Evolutionary conservation across 1,140 invertebrate genomes (phyloP), one percentile per base, ranked within the genome.

Genomic region (Mylabris phalerata): DNA sequence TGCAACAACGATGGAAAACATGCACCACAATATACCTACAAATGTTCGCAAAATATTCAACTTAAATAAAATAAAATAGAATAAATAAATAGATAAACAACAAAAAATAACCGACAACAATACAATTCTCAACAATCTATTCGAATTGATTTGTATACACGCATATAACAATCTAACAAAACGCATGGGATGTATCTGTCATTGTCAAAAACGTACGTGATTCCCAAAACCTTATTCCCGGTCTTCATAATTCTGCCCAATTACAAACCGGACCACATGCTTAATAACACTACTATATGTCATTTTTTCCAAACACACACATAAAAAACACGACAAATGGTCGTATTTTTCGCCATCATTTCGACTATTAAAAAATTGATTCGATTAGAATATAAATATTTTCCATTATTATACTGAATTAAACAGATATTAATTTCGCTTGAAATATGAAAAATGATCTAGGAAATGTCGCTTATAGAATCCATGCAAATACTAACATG

Each of bases 161-260:
- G 19, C 1, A 19, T 19, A 19, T 19, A 19, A 32, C 32, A 32
- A 32, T 32, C 32, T 32, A 32, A 42, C 48, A 19, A n/a, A 19
- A 19, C 19, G 19, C 19, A 52, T 41, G 48, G 26, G 56, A 57
- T 57, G 27, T 25, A 57, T 50, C 56, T 50, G 56, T 57, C 56
- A 57, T 19, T 57, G 56, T 57, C 56, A 57, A 50, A 45, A 50
- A 11, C 40, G 55, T 43, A 57, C 56, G 56, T 57, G 56, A 46
- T 55, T 55, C 52, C 46, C 45, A 19, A n/a, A 40, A 25, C 19
- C 27, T 48, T 56, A 56, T 48, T 56, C 54, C 45, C 45, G 11
- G 42, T 55, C 52, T 55, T 55, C 43, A 55, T 56, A 56, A 48
- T 56, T 41, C 45, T 56, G 11, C 42, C 42, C 52, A 55, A 48